Conservation (phyloP, 2,888 invertebrate species). For the Pachycephus smyrnensis region DNA sequence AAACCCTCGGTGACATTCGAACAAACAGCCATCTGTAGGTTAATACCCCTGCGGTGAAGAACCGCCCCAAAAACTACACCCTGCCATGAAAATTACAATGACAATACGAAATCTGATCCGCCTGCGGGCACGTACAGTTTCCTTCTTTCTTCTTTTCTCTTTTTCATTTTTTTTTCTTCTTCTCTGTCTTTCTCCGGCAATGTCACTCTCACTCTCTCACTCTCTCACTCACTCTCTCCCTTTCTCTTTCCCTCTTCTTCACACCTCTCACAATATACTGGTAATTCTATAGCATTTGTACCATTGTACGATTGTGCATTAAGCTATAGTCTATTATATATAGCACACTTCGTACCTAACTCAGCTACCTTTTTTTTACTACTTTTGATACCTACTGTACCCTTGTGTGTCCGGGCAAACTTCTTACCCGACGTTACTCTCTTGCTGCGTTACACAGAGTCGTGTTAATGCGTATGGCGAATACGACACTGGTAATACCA, state of each 20-base stretch:
- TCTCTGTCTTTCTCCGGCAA: slow-evolving; percentile 29
- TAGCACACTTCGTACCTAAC: neutral
- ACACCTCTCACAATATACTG: slow-evolving; percentile 39
- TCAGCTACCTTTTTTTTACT: neutral
- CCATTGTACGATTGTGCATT: slow-evolving; percentile 44
- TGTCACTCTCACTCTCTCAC: slow-evolving; percentile 27
- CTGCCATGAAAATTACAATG: slow-evolving; percentile 66
- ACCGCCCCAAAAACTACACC: slow-evolving; percentile 65
- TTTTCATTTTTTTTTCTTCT: slow-evolving; percentile 14
- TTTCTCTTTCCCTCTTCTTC: slow-evolving; percentile 31
- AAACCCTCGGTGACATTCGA: slow-evolving; percentile 61
- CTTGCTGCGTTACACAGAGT: neutral
- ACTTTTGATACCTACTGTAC: neutral
- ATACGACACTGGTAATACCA: neutral
- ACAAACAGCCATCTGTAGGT: slow-evolving; percentile 66
- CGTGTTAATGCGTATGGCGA: neutral
- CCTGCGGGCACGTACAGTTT: slow-evolving; percentile 60
- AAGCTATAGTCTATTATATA: slow-evolving; percentile 26
- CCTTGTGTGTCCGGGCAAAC: neutral
- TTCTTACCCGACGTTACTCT: neutral
- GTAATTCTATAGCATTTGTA: slow-evolving; percentile 52
- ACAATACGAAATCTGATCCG: slow-evolving; percentile 66
- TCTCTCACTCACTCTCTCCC: too few relatives aligned
- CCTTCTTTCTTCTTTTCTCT: slow-evolving; percentile 34
- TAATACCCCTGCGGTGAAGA: slow-evolving; percentile 63